phyloP scores from a whole-genome alignment of 1,140 invertebrate species.

The Drosophila navojoa region DNA sequence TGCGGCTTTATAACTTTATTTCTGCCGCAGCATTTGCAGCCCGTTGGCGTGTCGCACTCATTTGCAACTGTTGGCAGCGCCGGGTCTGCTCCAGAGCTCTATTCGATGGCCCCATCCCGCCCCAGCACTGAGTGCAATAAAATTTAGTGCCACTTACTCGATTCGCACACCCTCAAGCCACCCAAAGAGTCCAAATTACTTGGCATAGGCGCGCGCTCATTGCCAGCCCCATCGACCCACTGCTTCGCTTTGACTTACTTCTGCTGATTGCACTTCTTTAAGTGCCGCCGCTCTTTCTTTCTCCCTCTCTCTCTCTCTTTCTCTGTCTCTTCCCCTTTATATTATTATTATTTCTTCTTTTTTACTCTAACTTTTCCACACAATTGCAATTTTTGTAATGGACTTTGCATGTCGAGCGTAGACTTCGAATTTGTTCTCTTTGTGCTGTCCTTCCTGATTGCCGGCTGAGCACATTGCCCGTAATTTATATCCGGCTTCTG shows the following conservation, averaged over 20 bases:
- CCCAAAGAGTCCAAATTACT: conserved; percentile 8
- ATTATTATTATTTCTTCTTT: neutral
- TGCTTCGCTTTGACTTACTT: conserved; percentile 67
- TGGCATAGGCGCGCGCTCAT: conserved; percentile 28
- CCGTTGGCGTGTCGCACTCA: conserved; percentile 70
- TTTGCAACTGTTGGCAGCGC: conserved; percentile 62
- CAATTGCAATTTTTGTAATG: conserved; percentile 70
- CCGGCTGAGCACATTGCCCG: conserved; percentile 49
- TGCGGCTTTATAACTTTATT: conserved; percentile 75
- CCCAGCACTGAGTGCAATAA: conserved; percentile 50
- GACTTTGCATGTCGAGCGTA: conserved; percentile 75
- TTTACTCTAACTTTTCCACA: conserved; percentile 31
- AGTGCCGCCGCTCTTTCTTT: conserved; percentile 55
- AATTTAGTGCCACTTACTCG: conserved; percentile 75
- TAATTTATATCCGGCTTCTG: conserved; percentile 66
- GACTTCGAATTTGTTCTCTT: conserved; percentile 25
- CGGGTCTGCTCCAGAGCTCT: neutral
- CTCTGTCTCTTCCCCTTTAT: neutral
- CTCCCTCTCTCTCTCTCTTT: too few relatives aligned
- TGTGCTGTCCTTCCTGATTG: conserved; percentile 21
- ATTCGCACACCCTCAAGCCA: conserved; percentile 70
- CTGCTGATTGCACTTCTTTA: conserved; percentile 76
- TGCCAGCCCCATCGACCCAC: conserved; percentile 34
- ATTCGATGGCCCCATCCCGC: conserved; percentile 2
- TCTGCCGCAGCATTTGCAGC: conserved; percentile 37